Base-by-base conservation (phyloP, 2,113 vertebrate genomes). In the Cinclus cinclus region DNA sequence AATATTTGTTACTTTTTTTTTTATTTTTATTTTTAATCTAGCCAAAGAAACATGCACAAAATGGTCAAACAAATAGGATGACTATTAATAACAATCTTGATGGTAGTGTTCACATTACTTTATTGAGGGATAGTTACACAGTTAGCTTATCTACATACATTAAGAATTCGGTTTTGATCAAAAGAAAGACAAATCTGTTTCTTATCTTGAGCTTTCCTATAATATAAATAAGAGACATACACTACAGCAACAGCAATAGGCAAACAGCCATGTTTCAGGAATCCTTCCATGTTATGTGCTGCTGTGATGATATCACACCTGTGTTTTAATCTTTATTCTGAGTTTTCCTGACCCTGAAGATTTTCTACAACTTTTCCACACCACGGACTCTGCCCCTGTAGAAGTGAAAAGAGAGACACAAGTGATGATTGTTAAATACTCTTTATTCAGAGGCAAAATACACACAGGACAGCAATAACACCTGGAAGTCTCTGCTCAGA, bases 331-430 rank as follows among this genome's bases (percentile, higher is more conserved):
- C 20, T 37, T 91, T 33, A 41, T 30, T 79, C 20, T 56, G 58
- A 65, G 20, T 70, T 90, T 73, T 60, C 9, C 39, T 64, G 35
- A 50, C 10, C 22, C 35, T 58, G 19, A 67, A 39, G 11, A 17
- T 81, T 84, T 87, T 37, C 37, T 73, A 7, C 13, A 58, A 20
- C 37, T 63, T 69, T 14, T 63, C 28, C 41, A 79, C 68, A 58
- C 15, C 11, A n/a, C 1, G 13, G 18, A 5, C 12, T 67, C 59
- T 83, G 42, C 4, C 15, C 24, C 13, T 83, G 64, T 8, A 81
- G 62, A 0, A 0, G 25, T 28, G 16, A 46, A 70, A 75, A 67
- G 21, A 56, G 41, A 73, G 6, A 83, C 31, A 30, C 0, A 6
- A 39, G 25, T 31, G 19, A 7, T n/a, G 52, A 74, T 31, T 31